A percentile compares a stretch with the other conserved stretches of the same genome.
These are phyloP conservation scores for Alectura lathami DNA, from an alignment of 2,113 vertebrate genomes.

Conservation along the genomic window DNA sequence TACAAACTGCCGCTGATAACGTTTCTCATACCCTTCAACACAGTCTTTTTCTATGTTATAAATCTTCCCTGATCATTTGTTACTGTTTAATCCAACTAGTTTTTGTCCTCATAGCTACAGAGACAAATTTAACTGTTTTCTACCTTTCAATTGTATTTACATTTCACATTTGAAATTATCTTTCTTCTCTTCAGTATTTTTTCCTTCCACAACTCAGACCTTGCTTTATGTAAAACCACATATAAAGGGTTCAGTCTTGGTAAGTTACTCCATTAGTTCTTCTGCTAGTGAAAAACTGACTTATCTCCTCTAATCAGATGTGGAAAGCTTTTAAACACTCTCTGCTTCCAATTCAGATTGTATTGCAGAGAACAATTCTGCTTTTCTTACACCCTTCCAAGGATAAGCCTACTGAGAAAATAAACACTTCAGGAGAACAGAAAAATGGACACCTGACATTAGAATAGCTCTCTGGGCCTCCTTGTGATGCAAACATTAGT, in stretches of 20 bases:
- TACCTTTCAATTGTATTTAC: not conserved
- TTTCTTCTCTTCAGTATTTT: not conserved
- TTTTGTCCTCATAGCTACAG: not conserved
- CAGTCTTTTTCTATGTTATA: not conserved
- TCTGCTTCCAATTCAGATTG: not conserved
- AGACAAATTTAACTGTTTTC: not conserved
- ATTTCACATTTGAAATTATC: not conserved
- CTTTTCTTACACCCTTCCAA: not conserved
- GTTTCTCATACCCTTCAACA: not conserved
- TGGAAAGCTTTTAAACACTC: not conserved
- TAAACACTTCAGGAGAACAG: not conserved
- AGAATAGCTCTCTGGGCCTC: not conserved
- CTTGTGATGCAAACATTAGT: not conserved
- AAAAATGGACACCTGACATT: not conserved
- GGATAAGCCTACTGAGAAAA: not conserved
- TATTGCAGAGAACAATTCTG: not conserved
- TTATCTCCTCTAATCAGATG: not conserved
- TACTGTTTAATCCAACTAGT: not conserved
- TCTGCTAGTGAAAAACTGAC: not conserved
- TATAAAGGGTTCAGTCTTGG: not conserved
- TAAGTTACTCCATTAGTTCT: not conserved
- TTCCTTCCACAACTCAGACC: not conserved
- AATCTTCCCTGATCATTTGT: not conserved
- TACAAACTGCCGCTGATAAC: not conserved
- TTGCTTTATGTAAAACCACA: not conserved